A percentile compares a stretch with the other conserved stretches of the same genome.
Conservation (phyloP, 2,888 invertebrate genomes). For the Amphipyra berbera region DNA sequence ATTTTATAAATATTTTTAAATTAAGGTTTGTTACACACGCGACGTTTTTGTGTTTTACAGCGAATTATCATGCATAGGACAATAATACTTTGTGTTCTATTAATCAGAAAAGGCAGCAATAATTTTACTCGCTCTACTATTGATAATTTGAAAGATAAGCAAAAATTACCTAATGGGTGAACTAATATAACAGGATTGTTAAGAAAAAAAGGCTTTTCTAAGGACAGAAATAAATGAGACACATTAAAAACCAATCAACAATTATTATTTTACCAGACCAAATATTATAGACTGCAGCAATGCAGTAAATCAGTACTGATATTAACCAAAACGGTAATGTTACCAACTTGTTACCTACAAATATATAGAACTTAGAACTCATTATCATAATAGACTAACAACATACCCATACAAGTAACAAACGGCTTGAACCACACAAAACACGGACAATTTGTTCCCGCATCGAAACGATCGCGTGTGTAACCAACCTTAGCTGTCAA, state of each 20-base stretch:
- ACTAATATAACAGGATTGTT: too few relatives aligned
- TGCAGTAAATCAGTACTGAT: constrained; percentile 29
- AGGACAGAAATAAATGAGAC: too few relatives aligned
- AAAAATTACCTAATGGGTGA: too few relatives aligned
- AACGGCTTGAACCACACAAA: constrained; percentile 30
- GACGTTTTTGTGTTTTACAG: constrained; percentile 14
- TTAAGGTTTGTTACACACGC: constrained; percentile 45
- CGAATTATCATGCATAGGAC: constrained; percentile 4
- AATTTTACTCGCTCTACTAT: too few relatives aligned
- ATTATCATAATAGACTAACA: constrained; percentile 45
- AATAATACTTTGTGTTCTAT: too few relatives aligned
- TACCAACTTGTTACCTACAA: constrained; percentile 13
- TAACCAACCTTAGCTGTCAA: constrained; percentile 53
- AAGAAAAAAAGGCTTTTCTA: too few relatives aligned
- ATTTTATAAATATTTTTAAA: constrained; percentile 37
- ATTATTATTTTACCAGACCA: too few relatives aligned
- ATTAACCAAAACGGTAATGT: constrained; percentile 12
- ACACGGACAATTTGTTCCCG: constrained; percentile 41
- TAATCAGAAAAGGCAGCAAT: too few relatives aligned
- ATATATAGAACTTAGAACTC: constrained; percentile 6
- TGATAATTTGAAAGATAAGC: too few relatives aligned
- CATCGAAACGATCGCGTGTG: constrained; percentile 42
- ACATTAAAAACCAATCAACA: too few relatives aligned
- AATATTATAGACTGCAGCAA: background rate
- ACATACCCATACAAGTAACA: constrained; percentile 38